Evolutionary conservation across 2,113 vertebrate species (phyloP).

Genomic region (Leptobrachium ailaonicum): DNA sequence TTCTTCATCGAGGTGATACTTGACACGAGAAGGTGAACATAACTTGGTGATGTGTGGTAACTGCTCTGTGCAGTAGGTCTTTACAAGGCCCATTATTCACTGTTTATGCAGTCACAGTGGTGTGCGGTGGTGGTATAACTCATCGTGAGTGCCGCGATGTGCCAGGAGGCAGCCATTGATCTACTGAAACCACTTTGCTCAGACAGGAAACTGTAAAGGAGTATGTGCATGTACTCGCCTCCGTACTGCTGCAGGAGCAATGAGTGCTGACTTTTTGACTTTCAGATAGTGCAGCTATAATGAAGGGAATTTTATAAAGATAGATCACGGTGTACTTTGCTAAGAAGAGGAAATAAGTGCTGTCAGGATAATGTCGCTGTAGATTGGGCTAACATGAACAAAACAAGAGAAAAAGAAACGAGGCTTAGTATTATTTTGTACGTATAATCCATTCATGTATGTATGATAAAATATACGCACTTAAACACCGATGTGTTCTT

Average conservation of each 20-base stretch:
- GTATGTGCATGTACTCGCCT: neutral
- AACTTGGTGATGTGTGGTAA: constrained; percentile 69
- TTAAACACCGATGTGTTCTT: no score
- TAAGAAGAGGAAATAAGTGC: no score
- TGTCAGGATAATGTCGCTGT: no score
- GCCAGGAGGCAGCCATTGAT: constrained; percentile 70
- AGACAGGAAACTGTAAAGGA: neutral
- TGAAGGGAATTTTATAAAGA: neutral
- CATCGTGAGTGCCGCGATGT: constrained; percentile 69
- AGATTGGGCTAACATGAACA: no score
- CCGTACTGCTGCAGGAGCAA: neutral
- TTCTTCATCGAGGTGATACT: no score
- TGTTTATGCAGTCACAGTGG: constrained; percentile 69
- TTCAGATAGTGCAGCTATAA: neutral
- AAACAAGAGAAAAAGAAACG: no score
- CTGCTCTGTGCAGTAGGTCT: constrained; percentile 60
- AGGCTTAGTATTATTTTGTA: no score
- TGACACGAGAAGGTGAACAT: constrained; percentile 62
- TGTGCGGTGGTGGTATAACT: constrained; percentile 68
- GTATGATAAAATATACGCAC: no score
- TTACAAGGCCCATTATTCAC: constrained; percentile 69
- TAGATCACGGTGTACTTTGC: neutral
- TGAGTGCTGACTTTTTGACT: neutral
- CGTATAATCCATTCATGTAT: no score
- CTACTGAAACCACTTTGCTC: constrained; percentile 57